Evolutionary conservation across 1,140 invertebrate genomes (phyloP), one percentile per base, ranked within the genome.

Genomic region (Cepaea nemoralis): DNA sequence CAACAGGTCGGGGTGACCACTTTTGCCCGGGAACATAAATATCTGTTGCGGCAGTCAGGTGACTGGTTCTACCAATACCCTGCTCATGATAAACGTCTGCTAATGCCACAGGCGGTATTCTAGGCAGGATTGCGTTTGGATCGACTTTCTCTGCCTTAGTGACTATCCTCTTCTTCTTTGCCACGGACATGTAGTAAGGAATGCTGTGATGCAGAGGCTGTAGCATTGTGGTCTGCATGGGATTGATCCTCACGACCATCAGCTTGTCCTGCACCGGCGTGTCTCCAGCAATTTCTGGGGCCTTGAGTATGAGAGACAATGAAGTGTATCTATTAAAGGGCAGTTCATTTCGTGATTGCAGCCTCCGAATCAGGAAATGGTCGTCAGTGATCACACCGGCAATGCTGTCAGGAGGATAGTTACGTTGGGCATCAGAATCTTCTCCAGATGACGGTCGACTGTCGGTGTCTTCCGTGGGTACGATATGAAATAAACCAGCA

Each of bases 281-380:
- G 10, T 27, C 5, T 31, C 22, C n/a, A 6, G 5, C 3, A 2
- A 5, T 31, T 5, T 31, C 6, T n/a, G 39, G 12, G 3, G 12
- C 42, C 1, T 74, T 27, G 14, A 74, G 24, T 12, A 74, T 42
- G 31, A 74, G 42, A 31, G 71, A 59, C 16, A 77, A 33, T 2
- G 75, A 77, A 35, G 48, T 35, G 31, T 77, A 77, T 19, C 39
- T 33, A 50, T 63, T 63, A 10, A 37, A 2, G 24, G 75, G 75
- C 1, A 77, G 39, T 31, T 63, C 40, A 35, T 48, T 48, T 1
- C 8, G 1, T 0, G 19, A 14, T 22, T 14, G 19, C 42, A 74
- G 71, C 33, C 40, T 74, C 16, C 27, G 37, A 24, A 74, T 42
- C 1, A 27, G 42, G 22, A 33, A 27, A 1, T 48, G 42, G 31